Conservation (phyloP, 2,888 invertebrate genomes). For the Macrosiphum euphorbiae region DNA sequence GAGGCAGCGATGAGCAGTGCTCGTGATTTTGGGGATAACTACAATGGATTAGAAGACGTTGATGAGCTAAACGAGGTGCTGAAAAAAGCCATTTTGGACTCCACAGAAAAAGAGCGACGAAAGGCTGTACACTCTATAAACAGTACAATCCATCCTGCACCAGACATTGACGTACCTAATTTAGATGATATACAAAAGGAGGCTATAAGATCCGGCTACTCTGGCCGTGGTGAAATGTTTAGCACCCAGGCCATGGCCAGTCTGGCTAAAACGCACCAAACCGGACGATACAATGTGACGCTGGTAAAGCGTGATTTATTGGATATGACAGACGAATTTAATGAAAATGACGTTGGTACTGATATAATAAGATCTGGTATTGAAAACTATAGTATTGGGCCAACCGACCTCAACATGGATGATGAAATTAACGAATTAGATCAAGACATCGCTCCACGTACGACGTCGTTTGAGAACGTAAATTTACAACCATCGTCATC, state of each 20-base stretch:
- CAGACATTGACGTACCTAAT: not conserved
- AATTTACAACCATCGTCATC: not conserved
- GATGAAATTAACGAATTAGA: not conserved
- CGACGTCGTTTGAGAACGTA: not conserved
- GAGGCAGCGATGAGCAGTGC: not conserved
- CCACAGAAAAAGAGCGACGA: not conserved
- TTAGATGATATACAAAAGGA: not conserved
- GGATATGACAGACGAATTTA: not conserved
- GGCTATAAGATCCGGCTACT: not conserved
- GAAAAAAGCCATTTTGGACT: not conserved
- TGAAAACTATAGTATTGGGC: not conserved
- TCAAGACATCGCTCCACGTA: not conserved
- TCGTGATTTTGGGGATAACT: not conserved
- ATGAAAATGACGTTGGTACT: not conserved
- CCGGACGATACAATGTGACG: not conserved
- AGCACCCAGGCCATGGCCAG: not conserved
- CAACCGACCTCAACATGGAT: not conserved
- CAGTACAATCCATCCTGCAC: not conserved
- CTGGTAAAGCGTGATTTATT: not conserved
- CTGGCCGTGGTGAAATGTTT: slow-evolving; percentile 34
- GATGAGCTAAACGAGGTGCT: not conserved
- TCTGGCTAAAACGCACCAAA: not conserved
- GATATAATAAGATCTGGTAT: not conserved
- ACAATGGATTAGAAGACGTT: not conserved
- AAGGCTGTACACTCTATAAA: not conserved